phyloP scores from a whole-genome alignment of 2,113 vertebrate genomes.

The Platysteira castanea region DNA sequence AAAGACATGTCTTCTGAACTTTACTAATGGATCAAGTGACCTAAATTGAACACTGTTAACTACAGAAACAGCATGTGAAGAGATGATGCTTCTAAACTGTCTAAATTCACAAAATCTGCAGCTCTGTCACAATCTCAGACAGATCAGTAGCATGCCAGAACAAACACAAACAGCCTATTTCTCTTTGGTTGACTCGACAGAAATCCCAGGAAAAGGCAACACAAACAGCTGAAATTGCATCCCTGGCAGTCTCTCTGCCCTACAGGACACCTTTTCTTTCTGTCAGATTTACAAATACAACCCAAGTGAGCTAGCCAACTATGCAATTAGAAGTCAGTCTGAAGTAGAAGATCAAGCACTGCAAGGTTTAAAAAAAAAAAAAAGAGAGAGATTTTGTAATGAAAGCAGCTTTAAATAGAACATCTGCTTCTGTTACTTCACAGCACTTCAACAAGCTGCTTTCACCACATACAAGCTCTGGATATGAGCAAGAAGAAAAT shows the following conservation, averaged over 20 bases:
- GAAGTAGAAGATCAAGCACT: background rate
- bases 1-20: background rate
- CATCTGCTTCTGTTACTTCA: slow-evolving; percentile 4
- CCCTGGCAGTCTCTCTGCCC: background rate
- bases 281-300: background rate
- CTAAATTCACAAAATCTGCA: background rate
- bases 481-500: background rate
- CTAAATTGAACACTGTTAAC: background rate
- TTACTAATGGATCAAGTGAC: background rate
- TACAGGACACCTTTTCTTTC: background rate
- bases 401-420: slow-evolving; percentile 27
- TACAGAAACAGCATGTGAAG: background rate
- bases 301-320: background rate
- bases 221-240: background rate
- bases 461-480: background rate
- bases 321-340: background rate
- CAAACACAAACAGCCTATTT: background rate
- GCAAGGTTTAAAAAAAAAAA: background rate
- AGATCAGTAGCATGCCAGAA: background rate
- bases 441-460: background rate
- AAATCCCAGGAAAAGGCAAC: background rate
- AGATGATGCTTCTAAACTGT: accelerated
- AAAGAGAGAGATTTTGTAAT: background rate
- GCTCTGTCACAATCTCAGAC: background rate
- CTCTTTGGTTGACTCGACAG: background rate